phyloP scores from a whole-genome alignment of 2,888 invertebrate species.

The Junonia oenone region DNA sequence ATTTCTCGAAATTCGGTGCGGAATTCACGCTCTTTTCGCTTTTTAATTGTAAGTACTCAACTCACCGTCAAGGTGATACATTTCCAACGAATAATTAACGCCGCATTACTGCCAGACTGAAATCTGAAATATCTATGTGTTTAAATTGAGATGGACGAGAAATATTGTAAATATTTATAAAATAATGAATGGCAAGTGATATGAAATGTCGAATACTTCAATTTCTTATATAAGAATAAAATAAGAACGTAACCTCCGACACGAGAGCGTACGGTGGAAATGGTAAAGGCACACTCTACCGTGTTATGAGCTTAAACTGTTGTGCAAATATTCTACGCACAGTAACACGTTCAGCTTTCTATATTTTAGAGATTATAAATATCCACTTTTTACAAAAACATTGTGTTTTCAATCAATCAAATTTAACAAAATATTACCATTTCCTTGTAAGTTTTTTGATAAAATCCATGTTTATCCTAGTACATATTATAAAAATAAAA shows the following conservation, averaged over 20 bases:
- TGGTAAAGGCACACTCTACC: not conserved
- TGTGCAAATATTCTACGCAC: not conserved
- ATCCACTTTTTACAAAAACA: not conserved
- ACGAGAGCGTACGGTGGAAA: not conserved
- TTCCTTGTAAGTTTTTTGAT: not conserved
- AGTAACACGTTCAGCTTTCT: not conserved
- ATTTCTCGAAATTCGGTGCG: constrained; percentile 75
- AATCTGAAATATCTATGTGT: no score
- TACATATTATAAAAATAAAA: not conserved
- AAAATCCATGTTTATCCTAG: not conserved
- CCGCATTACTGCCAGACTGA: constrained; percentile 3
- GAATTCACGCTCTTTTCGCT: constrained; percentile 75
- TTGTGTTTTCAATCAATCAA: not conserved
- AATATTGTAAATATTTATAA: no score
- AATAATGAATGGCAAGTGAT: no score
- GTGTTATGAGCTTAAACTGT: not conserved
- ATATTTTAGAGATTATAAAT: not conserved
- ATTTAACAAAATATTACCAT: not conserved
- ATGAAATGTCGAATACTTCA: no score
- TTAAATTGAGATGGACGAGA: no score
- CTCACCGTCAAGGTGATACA: constrained; percentile 70
- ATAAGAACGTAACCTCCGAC: not conserved
- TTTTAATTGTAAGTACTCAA: constrained; percentile 76
- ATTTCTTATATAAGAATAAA: not conserved
- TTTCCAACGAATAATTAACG: constrained; percentile 39